phyloP scores from a whole-genome alignment of 2,113 vertebrate species.

The Cynocephalus volans region DNA sequence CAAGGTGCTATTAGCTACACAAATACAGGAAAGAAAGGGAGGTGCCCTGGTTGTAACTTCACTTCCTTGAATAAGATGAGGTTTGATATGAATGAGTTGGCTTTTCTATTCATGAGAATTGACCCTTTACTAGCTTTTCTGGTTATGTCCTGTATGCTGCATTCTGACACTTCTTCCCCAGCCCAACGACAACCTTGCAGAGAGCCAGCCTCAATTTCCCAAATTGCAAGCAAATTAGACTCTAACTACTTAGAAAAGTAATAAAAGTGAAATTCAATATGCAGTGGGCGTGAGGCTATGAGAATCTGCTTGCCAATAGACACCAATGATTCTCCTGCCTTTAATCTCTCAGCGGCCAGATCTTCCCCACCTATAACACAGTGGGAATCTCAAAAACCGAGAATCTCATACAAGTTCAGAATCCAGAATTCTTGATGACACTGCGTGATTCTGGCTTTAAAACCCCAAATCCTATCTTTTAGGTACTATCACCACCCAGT shows the following conservation, averaged over 20 bases:
- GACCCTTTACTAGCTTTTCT: slow-evolving; percentile 3
- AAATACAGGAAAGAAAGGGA: slow-evolving; percentile 81
- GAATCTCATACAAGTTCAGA: neutral
- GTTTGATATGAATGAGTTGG: slow-evolving; percentile 63
- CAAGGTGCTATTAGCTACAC: slow-evolving; percentile 57
- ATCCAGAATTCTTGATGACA: slow-evolving; percentile 1
- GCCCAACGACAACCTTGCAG: neutral
- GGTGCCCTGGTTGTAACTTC: neutral
- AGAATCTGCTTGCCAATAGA: neutral
- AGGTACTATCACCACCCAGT: neutral
- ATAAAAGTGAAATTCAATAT: neutral
- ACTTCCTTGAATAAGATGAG: slow-evolving; percentile 66
- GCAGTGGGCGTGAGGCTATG: neutral
- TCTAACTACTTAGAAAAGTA: slow-evolving; percentile 32
- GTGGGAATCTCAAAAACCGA: neutral
- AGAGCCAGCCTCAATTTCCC: slow-evolving; percentile 39
- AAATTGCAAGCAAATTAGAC: slow-evolving; percentile 21
- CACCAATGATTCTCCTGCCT: neutral
- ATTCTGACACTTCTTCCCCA: neutral
- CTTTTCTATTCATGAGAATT: slow-evolving; percentile 49
- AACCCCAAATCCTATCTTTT: neutral
- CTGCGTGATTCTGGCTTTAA: neutral
- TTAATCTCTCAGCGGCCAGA: neutral
- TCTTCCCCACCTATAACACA: neutral
- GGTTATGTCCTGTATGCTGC: neutral